Base-by-base conservation (phyloP, 2,797 vertebrate genomes). In the Lutjanus campechanus region DNA sequence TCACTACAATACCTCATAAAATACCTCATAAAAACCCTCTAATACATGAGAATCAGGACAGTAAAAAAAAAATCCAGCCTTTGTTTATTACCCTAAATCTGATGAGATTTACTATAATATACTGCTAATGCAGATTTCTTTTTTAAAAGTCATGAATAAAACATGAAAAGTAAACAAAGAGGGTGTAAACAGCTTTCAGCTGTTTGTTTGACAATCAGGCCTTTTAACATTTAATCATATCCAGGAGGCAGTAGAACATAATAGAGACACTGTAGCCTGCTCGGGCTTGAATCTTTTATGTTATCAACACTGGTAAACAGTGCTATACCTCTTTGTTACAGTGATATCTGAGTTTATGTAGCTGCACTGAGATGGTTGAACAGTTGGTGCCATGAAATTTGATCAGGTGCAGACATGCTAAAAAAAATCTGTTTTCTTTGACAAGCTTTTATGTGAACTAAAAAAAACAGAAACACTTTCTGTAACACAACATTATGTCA, bases 221-320 rank as follows among this genome's bases (percentile, higher is more conserved):
- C 25, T 79, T 86, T 86, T 83, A 91, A 89, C 85, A 84, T 85
- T 86, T 87, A 64, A 86, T 82, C 76, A 82, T 73, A 76, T 84
- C 85, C 81, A 83, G 64, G 69, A 81, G 82, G 76, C 74, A 40
- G 1, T 2, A 7, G 61, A 72, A 46, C 76, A 61, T 0, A 69
- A 36, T 36, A 15, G 69, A 67, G 70, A 60, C 54, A 71, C 50
- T 15, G 54, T 20, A 54, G 44, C 41, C 50, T 55, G 59, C 43
- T 76, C 40, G 6, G 29, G 63, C 47, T 79, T 87, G 16, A 85
- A 63, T 85, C 51, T 73, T 81, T 88, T 11, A 81, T 82, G 49
- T 47, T 59, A 72, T 63, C 43, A 68, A 9, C 54, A 8, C 53
- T 12, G 11, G 40, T 62, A 75, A 72, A 77, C 25, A 9, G 51